phyloP scores from a whole-genome alignment of 2,888 invertebrate species.

The Zaprionus lineosus region DNA sequence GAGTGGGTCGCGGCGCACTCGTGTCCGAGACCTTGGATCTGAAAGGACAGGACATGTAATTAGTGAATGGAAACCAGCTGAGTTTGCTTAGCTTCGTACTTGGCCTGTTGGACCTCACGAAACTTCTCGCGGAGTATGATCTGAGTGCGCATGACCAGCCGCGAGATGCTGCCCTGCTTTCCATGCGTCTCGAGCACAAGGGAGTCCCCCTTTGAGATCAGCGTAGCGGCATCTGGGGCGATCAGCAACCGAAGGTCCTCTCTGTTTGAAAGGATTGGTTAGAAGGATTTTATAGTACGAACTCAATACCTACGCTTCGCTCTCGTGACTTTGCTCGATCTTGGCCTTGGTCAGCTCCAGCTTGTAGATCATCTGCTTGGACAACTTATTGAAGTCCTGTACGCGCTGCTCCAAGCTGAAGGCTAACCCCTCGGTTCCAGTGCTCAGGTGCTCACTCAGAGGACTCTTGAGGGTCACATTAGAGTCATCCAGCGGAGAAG shows the following conservation, averaged over 20 bases:
- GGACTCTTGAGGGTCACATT: constrained; percentile 74
- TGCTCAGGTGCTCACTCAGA: constrained; percentile 42
- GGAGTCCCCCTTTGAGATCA: constrained; percentile 90
- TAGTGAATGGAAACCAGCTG: background rate
- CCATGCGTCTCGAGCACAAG: constrained; percentile 88
- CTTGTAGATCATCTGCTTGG: constrained; percentile 82
- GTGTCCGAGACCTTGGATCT: constrained; percentile 62
- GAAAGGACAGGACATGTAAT: too few species aligned
- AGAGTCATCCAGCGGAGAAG: constrained; percentile 74
- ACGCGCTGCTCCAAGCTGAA: constrained; percentile 81
- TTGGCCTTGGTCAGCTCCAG: constrained; percentile 80
- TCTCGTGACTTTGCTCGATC: constrained; percentile 79
- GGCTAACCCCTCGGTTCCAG: constrained; percentile 9
- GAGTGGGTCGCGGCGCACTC: constrained; percentile 46
- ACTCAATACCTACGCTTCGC: constrained; percentile 72
- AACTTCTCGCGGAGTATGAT: constrained; percentile 82
- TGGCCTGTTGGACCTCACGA: constrained; percentile 82
- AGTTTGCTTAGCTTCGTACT: constrained; percentile 49
- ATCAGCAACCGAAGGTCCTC: constrained; percentile 83
- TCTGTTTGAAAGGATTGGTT: constrained; percentile 45
- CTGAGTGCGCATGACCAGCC: constrained; percentile 82
- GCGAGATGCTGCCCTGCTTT: constrained; percentile 80
- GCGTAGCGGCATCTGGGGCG: constrained; percentile 89
- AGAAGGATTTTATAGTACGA: background rate
- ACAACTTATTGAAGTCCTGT: constrained; percentile 81